A percentile compares a stretch with the other conserved stretches of the same genome.
Evolutionary conservation across 2,797 vertebrate genomes (phyloP).

Genomic region (Molossus alvarezi): DNA sequence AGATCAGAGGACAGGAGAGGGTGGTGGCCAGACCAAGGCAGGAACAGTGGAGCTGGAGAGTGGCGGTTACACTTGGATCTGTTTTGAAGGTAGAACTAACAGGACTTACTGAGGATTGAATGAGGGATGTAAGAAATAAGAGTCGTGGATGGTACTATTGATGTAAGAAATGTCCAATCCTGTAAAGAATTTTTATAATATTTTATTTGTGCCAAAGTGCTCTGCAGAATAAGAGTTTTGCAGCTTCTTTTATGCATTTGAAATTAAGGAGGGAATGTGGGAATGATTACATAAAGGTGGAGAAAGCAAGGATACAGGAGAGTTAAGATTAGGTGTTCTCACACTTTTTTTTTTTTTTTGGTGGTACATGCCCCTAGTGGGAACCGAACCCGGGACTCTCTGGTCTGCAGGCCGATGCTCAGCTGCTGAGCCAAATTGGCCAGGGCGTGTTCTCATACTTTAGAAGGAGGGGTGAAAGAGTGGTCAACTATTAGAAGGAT

Average conservation of each 20-base stretch:
- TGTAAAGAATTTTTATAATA: not conserved
- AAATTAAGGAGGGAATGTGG: not conserved
- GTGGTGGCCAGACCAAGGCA: no score
- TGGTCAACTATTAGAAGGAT: not conserved
- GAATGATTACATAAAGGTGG: not conserved
- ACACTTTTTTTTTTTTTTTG: no score
- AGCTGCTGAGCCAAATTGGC: no score
- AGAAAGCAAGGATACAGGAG: not conserved
- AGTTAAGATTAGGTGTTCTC: no score
- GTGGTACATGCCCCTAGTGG: no score
- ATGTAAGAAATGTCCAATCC: not conserved
- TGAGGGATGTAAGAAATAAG: not conserved
- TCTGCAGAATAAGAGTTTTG: not conserved
- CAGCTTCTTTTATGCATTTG: not conserved
- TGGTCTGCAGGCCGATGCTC: no score
- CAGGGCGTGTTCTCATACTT: not conserved
- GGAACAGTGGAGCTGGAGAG: accelerated
- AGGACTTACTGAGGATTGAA: no score
- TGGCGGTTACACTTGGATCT: not conserved
- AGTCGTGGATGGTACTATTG: not conserved
- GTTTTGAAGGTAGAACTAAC: not conserved
- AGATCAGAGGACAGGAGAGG: not conserved
- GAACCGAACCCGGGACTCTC: no score
- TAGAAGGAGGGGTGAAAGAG: not conserved
- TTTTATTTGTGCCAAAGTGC: not conserved